phyloP scores from a whole-genome alignment of 2,888 invertebrate genomes.

The Sminthurides aquaticus region DNA sequence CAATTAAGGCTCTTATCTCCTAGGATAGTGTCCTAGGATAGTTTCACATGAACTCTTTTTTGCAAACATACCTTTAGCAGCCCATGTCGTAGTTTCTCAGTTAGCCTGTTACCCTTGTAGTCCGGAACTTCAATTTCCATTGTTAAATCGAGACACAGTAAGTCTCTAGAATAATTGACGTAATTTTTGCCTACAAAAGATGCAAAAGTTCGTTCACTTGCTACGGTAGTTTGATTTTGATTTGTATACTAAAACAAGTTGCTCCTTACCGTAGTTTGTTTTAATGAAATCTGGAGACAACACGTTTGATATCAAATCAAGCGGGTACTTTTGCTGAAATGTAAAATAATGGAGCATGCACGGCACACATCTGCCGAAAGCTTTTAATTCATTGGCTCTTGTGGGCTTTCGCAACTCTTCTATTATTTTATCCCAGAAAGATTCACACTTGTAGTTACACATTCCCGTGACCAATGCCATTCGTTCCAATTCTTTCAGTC shows the following conservation, averaged over 20 bases:
- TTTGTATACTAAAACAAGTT: too few species aligned
- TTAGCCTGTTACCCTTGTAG: constrained; percentile 54
- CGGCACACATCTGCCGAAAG: constrained; percentile 56
- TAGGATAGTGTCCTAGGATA: too few species aligned
- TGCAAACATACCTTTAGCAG: constrained; percentile 52
- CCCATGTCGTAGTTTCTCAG: constrained; percentile 49
- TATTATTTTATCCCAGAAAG: constrained; percentile 50
- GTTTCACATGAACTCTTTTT: constrained; percentile 2
- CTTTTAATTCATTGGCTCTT: constrained; percentile 52
- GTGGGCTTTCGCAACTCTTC: constrained; percentile 52
- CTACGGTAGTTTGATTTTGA: too few species aligned
- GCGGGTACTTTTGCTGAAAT: constrained; percentile 53
- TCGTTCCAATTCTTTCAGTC: constrained; percentile 70
- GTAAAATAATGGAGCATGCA: constrained; percentile 58
- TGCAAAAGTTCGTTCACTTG: neutral
- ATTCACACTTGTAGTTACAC: constrained; percentile 54
- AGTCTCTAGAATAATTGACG: constrained; percentile 52
- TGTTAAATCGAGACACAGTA: constrained; percentile 57
- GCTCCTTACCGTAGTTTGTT: constrained; percentile 52
- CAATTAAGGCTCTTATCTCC: too few species aligned
- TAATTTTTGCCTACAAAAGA: constrained; percentile 20
- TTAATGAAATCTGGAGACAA: constrained; percentile 56
- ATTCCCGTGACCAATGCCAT: constrained; percentile 57
- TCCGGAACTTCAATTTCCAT: constrained; percentile 57
- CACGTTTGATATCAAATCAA: constrained; percentile 55